Base-by-base conservation (phyloP, 2,113 vertebrate species). In the Prionailurus viverrinus region DNA sequence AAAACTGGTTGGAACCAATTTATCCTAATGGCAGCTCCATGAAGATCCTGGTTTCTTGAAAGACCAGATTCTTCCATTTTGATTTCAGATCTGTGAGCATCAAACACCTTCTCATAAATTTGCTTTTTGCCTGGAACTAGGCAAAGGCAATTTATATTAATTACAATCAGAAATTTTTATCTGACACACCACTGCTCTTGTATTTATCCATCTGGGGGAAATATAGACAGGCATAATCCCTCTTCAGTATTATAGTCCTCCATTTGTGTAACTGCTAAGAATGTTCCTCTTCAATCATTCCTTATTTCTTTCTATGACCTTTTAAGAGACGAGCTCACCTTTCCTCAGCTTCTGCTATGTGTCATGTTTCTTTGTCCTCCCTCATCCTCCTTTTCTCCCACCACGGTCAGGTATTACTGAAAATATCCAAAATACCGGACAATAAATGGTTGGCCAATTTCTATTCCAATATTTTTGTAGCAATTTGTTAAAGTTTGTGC, bases 1-100 rank as follows among this genome's bases (percentile, higher is more conserved):
- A 63, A 90, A 97, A 95, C 92, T 21, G 78, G 45, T 36, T 61
- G 84, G 58, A 82, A 55, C 69, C 66, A 93, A 89, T 97, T 92
- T 94, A 97, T 90, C n/a, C 80, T 81, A 85, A 71, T 51, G 86
- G 73, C 45, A 89, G 85, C 89, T 61, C 3, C 61, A 88, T 84
- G n/a, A 82, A 93, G 27, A 87, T 55, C n/a, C 86, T 89, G 51
- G 11, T 91, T 89, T 84, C 29, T 48, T 86, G 18, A 96, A 97
- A 80, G 21, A 65, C 4, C 31, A 65, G 19, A 51, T 78, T 95
- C 61, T 96, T 91, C 66, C 58, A 73, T 23, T 93, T 96, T 96
- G 94, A 92, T 93, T 84, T 97, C 27, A 89, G 14, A 85, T 69
- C 31, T 58, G 25, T 81, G 48, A 65, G 48, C 4, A 68, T 29